Conservation (phyloP, 2,113 vertebrate species). For the Rhinopomastus cyanomelas region DNA sequence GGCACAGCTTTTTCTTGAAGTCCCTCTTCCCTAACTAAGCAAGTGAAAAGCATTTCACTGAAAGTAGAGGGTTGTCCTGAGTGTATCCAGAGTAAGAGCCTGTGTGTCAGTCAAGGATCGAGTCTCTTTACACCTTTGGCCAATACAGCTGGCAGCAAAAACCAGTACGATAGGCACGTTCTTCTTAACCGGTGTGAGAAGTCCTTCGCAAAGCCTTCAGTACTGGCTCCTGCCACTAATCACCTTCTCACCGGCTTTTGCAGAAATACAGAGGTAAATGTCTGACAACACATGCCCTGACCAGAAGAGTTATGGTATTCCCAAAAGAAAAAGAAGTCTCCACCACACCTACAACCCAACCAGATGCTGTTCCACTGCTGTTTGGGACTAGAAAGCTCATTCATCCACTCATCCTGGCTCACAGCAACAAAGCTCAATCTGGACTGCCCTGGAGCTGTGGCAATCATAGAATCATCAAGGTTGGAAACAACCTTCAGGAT, state of each 20-base stretch:
- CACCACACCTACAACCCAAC: neutral
- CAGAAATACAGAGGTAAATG: neutral
- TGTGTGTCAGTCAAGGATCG: neutral
- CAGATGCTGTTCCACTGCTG: neutral
- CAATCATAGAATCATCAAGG: neutral
- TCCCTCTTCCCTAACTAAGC: neutral
- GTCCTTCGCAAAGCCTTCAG: neutral
- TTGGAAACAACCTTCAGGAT: too few relatives aligned
- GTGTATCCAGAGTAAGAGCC: neutral
- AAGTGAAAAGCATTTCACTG: neutral
- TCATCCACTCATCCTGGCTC: neutral
- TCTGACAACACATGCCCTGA: accelerated
- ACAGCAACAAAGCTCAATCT: accelerated
- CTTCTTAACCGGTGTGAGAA: neutral
- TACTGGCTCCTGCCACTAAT: neutral
- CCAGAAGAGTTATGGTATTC: neutral
- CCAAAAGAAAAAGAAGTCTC: neutral
- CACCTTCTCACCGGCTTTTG: neutral
- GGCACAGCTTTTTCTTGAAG: slow-evolving; percentile 16
- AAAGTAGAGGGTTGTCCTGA: neutral
- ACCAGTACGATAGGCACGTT: neutral
- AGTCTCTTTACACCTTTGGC: neutral
- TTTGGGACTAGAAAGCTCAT: neutral
- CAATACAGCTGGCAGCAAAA: neutral
- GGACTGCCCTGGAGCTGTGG: accelerated